These are phyloP conservation scores for Pardalotus punctatus DNA, from an alignment of 2,113 vertebrate genomes.

Conservation along the genomic window DNA sequence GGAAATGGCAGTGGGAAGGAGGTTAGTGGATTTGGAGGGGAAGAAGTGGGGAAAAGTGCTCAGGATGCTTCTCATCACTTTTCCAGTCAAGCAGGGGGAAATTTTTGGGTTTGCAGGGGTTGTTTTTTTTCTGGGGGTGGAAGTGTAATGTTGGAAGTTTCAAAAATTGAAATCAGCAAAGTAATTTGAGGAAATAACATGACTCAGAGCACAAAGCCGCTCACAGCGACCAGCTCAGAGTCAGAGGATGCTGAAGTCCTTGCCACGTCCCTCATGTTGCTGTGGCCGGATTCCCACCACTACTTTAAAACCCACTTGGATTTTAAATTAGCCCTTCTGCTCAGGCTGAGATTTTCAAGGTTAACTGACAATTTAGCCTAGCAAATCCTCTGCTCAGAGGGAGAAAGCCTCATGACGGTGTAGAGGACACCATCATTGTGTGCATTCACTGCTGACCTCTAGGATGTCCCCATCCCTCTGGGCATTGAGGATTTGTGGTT, in stretches of 20 bases:
- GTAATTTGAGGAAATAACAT: background rate
- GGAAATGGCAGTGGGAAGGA: background rate
- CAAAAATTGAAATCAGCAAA: background rate
- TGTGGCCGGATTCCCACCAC: background rate
- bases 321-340: background rate
- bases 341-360: background rate
- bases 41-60: background rate
- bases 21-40: background rate
- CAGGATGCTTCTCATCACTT: rapidly evolving
- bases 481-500: background rate
- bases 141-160: background rate
- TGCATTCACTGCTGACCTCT: background rate
- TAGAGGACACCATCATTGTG: background rate
- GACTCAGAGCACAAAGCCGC: rapidly evolving
- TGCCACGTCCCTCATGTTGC: rapidly evolving
- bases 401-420: rapidly evolving
- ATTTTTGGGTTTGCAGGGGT: background rate
- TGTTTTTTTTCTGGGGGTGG: background rate
- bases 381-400: background rate
- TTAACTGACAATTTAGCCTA: background rate
- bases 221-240: rapidly evolving
- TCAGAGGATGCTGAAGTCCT: background rate
- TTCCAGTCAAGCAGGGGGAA: background rate
- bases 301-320: background rate
- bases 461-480: background rate